These are phyloP conservation scores for Mythimna lalbum DNA, from an alignment of 2,888 invertebrate genomes.

Conservation along the genomic window DNA sequence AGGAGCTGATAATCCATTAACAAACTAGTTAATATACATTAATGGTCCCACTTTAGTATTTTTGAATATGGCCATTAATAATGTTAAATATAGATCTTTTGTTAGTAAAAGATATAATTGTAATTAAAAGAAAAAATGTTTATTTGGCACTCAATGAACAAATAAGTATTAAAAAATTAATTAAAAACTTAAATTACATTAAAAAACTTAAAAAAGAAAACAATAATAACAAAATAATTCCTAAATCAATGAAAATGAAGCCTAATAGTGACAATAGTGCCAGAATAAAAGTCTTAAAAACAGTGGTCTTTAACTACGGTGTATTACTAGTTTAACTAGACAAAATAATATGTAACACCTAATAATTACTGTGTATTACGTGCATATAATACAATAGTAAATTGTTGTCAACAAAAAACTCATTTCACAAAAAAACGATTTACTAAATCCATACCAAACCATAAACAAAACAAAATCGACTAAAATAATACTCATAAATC, in stretches of 20 bases:
- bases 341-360: neutral
- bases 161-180: too few species aligned
- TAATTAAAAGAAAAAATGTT: neutral
- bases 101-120: neutral
- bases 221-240: neutral
- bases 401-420: neutral
- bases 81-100: neutral
- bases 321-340: neutral
- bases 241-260: neutral
- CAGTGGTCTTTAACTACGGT: neutral
- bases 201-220: too few species aligned
- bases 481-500: constrained; percentile 28
- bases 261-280: neutral
- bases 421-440: neutral
- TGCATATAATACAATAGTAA: neutral
- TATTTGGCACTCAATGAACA: too few species aligned
- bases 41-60: neutral
- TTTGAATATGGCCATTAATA: neutral
- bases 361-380: neutral
- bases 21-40: neutral
- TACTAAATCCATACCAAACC: constrained; percentile 4
- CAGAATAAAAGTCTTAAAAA: neutral
- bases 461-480: constrained; percentile 24
- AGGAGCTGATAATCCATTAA: neutral
- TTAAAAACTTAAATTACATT: too few species aligned